Base-by-base conservation (phyloP, 2,888 invertebrate species). In the Cheilosia scutellata region DNA sequence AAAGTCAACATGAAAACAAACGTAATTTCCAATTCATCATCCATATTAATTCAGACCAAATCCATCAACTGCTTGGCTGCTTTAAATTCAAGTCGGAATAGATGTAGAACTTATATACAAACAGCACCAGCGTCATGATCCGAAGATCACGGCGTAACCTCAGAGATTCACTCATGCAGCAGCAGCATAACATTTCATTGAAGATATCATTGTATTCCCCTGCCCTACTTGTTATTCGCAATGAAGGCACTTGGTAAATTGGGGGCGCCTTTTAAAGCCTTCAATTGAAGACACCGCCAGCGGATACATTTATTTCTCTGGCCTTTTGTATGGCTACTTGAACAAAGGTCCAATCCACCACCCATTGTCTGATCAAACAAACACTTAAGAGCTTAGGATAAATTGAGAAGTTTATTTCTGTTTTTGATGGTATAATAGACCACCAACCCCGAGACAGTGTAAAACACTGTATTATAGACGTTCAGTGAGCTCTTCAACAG, bases 401-500 rank as follows among this genome's bases (percentile, higher is more conserved):
- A 74, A 42, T 63, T 68, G 16, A 77, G 7, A 63, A 82, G 51
- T 70, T 51, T 71, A 65, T 71, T 75, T 75, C 66, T 63, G 4
- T 71, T 70, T 55, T 47, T 84, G 7, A 76, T 1, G 7, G 75
- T 1, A 42, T 7, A 66, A 42, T 44, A 49, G 11, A 40, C 7
- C n/a, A 42, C 3, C 11, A 82, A 4, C 7, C 37, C 66, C 9
- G 74, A 11, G 16, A 29, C 9, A 2, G 65, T 62, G 75, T 92
- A 92, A 76, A 89, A 89, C 33, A 90, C 87, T 16, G 90, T 88
- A 70, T 92, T 92, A 77, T 91, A 92, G 4, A 92, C 86, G 87
- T 92, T 92, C n/a, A 90, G 63, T 1, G 90, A 89, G 37, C 91
- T 91, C 6, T 89, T 65, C 25, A 90, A 80, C 3, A 89, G 55